Conservation (phyloP, 2,888 invertebrate genomes). For the Drosophila austrosaltans region DNA sequence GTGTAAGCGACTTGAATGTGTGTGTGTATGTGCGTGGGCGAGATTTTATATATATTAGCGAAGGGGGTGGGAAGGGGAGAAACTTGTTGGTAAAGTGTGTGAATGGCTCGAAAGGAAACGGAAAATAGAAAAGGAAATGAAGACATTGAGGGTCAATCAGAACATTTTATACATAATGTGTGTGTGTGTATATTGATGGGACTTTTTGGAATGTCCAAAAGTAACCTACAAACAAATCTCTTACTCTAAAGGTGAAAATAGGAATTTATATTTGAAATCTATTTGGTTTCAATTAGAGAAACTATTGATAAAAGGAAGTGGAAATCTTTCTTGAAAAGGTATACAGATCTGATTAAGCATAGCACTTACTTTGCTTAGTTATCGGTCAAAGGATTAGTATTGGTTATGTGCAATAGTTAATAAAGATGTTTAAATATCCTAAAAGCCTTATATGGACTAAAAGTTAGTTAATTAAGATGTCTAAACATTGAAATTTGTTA, state of each 20-base stretch:
- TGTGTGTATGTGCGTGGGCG: constrained; percentile 12
- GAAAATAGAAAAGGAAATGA: constrained; percentile 13
- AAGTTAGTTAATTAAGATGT: too few species aligned
- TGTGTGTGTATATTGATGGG: background rate
- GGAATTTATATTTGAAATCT: background rate
- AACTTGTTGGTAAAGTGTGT: background rate
- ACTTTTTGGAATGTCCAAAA: background rate
- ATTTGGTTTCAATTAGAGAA: background rate
- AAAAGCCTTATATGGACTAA: too few species aligned
- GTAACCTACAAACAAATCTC: background rate
- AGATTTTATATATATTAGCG: constrained; percentile 15
- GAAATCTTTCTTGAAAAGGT: too few species aligned
- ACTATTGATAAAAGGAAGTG: too few species aligned
- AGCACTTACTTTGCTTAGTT: too few species aligned
- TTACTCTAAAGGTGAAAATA: background rate
- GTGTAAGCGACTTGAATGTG: constrained; percentile 86
- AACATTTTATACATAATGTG: constrained; percentile 1
- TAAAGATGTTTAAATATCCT: too few species aligned
- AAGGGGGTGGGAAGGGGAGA: background rate
- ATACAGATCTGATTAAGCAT: too few species aligned
- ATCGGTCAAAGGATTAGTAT: too few species aligned
- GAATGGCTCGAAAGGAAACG: background rate
- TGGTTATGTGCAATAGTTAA: too few species aligned
- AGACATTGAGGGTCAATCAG: constrained; percentile 1
- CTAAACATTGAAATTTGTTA: too few species aligned